Evolutionary conservation across 2,113 vertebrate species (phyloP), one percentile per base, ranked within the genome.

Genomic region (Brachyhypopomus occidentalis): DNA sequence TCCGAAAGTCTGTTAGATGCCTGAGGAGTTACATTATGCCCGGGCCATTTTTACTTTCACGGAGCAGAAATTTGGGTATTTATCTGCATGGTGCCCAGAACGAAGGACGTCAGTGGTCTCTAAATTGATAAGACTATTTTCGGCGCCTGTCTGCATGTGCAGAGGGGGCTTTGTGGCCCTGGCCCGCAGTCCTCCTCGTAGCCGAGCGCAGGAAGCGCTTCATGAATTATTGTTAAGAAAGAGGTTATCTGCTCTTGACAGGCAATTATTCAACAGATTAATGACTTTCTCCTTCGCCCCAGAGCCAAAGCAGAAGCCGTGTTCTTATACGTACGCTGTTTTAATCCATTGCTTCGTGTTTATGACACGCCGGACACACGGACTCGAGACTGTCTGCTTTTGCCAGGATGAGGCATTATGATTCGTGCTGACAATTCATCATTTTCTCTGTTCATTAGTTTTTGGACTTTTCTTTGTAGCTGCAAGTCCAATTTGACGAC

Each of bases 181-280:
- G 45, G 58, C 27, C 59, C 70, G 60, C 27, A n/a, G 23, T 67
- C 48, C 22, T 16, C 30, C 45, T 38, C 52, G 69, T 72, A 41
- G 66, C 73, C 75, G 25, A 30, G 30, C 60, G 59, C 22, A 73
- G 69, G 30, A 77, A 77, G 59, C 64, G 34, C 69, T 78, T 73
- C 75, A 77, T 83, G 72, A 85, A 86, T 87, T 60, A 69, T 73
- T 72, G 75, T 77, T 85, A 59, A 78, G 63, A 75, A 80, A 84
- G 64, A 75, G 79, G 72, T 72, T 82, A 81, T 77, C 66, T 45
- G 73, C 72, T 77, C 78, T 52, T 80, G 77, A 86, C 77, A 79
- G 78, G 75, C 82, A 84, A 82, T 88, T 72, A 78, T 80, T 79
- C 60, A 73, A 69, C 63, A 74, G 74, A 86, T 84, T 77, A 80